phyloP scores from a whole-genome alignment of 1,140 invertebrate species.

The Leguminivora glycinivorella region DNA sequence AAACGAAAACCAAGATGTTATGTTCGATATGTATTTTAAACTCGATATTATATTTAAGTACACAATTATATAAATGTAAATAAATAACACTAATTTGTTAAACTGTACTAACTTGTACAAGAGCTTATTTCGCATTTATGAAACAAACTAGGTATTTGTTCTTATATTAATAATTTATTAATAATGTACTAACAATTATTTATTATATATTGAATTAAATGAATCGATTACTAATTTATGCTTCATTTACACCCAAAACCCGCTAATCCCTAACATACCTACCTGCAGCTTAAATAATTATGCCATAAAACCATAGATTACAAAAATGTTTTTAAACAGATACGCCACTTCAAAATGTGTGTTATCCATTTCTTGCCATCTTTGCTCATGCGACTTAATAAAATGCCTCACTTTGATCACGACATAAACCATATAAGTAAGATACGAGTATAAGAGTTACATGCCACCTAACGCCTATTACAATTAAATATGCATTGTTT shows the following conservation, averaged over 20 bases:
- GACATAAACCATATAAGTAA: too few relatives aligned
- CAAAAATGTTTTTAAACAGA: too few relatives aligned
- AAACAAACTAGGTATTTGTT: conserved; percentile 44
- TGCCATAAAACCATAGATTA: neutral
- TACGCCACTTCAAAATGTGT: too few relatives aligned
- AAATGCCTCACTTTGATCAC: too few relatives aligned
- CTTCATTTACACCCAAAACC: conserved; percentile 34
- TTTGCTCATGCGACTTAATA: too few relatives aligned
- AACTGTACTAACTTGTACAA: conserved; percentile 46
- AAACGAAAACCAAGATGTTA: neutral
- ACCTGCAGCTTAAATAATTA: neutral
- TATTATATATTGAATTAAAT: conserved; percentile 64
- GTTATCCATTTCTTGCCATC: too few relatives aligned
- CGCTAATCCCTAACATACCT: neutral
- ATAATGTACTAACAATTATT: conserved; percentile 62
- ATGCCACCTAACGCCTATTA: too few relatives aligned
- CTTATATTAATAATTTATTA: conserved; percentile 45
- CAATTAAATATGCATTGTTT: too few relatives aligned
- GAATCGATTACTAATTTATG: conserved; percentile 50
- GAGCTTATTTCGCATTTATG: conserved; percentile 64
- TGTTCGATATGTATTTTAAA: conserved; percentile 11
- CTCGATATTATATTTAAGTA: conserved; percentile 18
- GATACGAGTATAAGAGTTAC: too few relatives aligned
- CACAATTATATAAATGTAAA: conserved; percentile 27
- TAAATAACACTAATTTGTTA: conserved; percentile 31